These are phyloP conservation scores for Chondrilla cf. caribensis DNA, from an alignment of 37 sponge, comb jelly and placozoan genomes.

Conservation along the genomic window DNA sequence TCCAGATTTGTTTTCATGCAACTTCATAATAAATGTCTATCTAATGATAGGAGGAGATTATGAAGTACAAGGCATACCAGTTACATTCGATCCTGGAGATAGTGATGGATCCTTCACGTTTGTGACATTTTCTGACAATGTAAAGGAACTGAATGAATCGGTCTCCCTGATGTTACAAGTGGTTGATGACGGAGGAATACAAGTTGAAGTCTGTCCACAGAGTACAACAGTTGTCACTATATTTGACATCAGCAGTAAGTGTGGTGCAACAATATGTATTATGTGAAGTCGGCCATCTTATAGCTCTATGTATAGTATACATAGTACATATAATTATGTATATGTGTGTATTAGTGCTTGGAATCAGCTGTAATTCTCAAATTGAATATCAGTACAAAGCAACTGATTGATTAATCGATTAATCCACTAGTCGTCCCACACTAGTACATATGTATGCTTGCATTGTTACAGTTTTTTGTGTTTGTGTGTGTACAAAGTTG, in stretches of 20 bases:
- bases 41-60: background rate
- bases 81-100: background rate
- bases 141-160: constrained; percentile 6
- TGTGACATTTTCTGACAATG: background rate
- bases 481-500: too few species aligned
- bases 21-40: too few species aligned
- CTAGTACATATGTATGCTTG: too few species aligned
- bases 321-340: background rate
- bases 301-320: too few species aligned
- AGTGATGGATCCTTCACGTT: background rate
- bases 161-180: background rate
- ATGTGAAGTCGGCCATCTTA: too few species aligned
- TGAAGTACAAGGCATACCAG: background rate
- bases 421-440: too few species aligned
- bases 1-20: too few species aligned
- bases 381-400: too few species aligned
- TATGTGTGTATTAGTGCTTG: background rate
- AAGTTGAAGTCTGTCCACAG: background rate
- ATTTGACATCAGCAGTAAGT: constrained; percentile 5
- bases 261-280: too few species aligned
- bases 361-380: too few species aligned
- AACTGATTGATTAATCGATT: too few species aligned
- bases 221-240: constrained; percentile 5
- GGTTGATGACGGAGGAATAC: constrained; percentile 6
- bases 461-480: too few species aligned